A percentile compares a stretch with the other conserved stretches of the same genome.
phyloP scores from a whole-genome alignment of 2,113 vertebrate genomes.

The Rhinichthys klamathensis region DNA sequence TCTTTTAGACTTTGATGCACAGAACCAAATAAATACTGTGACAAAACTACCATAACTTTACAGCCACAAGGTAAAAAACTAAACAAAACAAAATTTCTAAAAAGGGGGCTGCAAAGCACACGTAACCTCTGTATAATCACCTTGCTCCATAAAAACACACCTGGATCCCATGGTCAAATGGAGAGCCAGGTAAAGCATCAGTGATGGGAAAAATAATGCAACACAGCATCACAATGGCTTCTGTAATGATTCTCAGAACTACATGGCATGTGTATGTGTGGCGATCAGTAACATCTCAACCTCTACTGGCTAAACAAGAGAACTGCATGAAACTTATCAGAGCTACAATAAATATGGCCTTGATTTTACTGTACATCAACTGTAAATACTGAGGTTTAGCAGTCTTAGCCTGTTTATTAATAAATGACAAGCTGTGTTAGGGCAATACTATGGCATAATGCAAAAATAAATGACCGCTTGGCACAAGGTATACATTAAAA shows the following conservation, averaged over 20 bases:
- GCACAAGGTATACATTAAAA: not conserved
- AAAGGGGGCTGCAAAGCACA: not conserved
- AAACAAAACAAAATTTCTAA: not conserved
- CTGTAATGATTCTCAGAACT: not conserved
- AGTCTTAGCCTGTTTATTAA: not conserved
- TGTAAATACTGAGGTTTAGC: constrained; percentile 1
- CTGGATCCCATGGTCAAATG: not conserved
- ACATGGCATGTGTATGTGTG: not conserved
- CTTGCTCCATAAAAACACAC: not conserved
- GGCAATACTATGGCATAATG: not conserved
- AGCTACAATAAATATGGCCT: constrained; percentile 10
- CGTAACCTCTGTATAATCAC: not conserved
- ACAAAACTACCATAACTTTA: not conserved
- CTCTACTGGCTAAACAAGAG: not conserved
- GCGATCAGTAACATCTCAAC: not conserved
- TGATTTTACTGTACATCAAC: constrained; percentile 1
- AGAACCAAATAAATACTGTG: constrained; percentile 15
- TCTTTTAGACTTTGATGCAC: constrained; percentile 1
- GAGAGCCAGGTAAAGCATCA: constrained; percentile 9
- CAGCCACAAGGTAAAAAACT: not conserved
- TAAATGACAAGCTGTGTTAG: not conserved
- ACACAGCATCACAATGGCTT: not conserved
- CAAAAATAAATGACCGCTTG: not conserved
- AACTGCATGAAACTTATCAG: not conserved
- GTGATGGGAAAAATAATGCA: not conserved